These are phyloP conservation scores for Brachypteracias leptosomus DNA, from an alignment of 2,113 vertebrate species.

Conservation along the genomic window DNA sequence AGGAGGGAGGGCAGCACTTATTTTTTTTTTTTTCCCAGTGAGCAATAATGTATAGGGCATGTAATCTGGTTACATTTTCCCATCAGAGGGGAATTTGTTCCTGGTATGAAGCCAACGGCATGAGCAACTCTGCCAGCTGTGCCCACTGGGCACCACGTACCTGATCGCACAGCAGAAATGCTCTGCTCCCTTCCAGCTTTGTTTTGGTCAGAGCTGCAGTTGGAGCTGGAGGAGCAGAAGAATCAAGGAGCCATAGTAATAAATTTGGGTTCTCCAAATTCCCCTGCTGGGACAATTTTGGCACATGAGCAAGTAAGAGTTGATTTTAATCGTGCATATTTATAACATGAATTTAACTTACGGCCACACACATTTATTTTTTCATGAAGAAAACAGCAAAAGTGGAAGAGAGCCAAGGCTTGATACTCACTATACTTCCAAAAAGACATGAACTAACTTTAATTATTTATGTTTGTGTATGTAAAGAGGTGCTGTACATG, in stretches of 20 bases:
- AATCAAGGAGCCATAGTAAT: background rate
- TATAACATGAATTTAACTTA: background rate
- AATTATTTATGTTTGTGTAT: background rate
- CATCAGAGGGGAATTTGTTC: background rate
- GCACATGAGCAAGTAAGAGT: background rate
- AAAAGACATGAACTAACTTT: background rate
- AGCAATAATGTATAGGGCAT: background rate
- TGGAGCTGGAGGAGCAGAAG: background rate
- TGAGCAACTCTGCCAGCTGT: background rate
- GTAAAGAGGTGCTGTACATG: background rate
- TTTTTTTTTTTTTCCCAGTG: background rate
- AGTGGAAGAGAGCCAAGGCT: constrained; percentile 6
- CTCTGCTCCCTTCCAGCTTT: background rate
- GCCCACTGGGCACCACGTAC: background rate
- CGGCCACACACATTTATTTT: background rate
- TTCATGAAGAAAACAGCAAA: background rate
- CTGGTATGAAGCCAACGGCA: background rate
- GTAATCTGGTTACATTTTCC: background rate
- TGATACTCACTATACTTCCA: background rate
- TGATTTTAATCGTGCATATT: background rate
- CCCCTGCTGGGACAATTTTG: background rate
- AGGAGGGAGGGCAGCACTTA: background rate
- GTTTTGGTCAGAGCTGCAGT: background rate
- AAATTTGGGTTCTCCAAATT: background rate
- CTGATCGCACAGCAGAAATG: background rate